phyloP scores from a whole-genome alignment of 2,797 vertebrate species.

The Pantherophis alleghaniensis region DNA sequence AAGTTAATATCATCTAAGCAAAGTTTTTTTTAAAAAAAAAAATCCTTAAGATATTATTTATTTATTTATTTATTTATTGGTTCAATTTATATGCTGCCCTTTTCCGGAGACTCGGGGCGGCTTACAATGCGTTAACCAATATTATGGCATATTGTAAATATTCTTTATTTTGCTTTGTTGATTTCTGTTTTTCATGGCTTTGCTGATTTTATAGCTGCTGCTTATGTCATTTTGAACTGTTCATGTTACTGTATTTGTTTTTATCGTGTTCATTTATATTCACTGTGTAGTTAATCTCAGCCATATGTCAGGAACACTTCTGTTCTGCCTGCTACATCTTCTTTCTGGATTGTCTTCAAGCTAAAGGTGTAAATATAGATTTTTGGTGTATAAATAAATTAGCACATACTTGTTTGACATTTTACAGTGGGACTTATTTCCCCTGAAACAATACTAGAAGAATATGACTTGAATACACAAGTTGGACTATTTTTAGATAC shows the following conservation, averaged over 20 bases:
- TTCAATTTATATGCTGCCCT: no score
- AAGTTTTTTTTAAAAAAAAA: no score
- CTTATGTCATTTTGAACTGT: neutral
- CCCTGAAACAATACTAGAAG: neutral
- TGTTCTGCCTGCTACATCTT: neutral
- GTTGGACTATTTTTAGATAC: neutral
- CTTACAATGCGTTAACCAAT: neutral
- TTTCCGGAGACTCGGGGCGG: no score
- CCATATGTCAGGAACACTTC: neutral
- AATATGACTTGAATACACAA: neutral
- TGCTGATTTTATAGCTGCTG: neutral
- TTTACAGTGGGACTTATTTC: neutral
- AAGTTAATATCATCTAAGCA: neutral
- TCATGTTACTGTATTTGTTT: neutral
- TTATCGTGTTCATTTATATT: neutral
- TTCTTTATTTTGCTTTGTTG: neutral
- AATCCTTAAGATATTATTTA: no score
- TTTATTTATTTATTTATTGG: no score
- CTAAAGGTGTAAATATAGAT: neutral
- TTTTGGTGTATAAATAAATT: neutral
- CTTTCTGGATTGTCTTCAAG: neutral
- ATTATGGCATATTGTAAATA: neutral
- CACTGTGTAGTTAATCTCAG: neutral
- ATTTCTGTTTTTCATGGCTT: neutral
- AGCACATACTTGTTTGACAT: rapidly evolving